A percentile compares a stretch with the other conserved stretches of the same genome.
Conservation (phyloP, 53 echinoderm and acorn worm genomes). For the Antedon mediterranea region DNA sequence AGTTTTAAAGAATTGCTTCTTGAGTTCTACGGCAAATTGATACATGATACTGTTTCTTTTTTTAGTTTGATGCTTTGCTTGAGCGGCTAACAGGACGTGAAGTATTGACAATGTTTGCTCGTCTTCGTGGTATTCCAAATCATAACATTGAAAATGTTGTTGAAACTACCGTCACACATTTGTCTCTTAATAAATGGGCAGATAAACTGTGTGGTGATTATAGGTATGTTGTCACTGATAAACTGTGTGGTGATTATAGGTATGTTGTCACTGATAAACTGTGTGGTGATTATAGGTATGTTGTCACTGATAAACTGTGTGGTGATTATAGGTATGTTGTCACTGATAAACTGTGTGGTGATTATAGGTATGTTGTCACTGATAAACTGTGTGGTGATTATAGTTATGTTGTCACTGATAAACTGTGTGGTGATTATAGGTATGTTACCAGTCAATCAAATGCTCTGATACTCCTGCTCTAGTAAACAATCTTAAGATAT, state of each 20-base stretch:
- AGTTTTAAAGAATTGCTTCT: too few relatives aligned
- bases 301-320: slow-evolving; percentile 92
- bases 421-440: slow-evolving; percentile 92
- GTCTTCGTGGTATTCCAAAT: slow-evolving; percentile 68
- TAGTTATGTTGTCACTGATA: too few relatives aligned
- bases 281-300: slow-evolving; percentile 90
- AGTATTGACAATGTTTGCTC: slow-evolving; percentile 62
- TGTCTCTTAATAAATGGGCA: slow-evolving; percentile 77
- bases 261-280: too few relatives aligned
- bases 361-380: too few relatives aligned
- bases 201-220: slow-evolving; percentile 93
- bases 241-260: slow-evolving; percentile 92
- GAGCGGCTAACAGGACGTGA: slow-evolving; percentile 85
- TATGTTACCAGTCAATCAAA: too few relatives aligned
- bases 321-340: too few relatives aligned
- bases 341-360: slow-evolving; percentile 93
- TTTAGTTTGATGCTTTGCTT: slow-evolving; percentile 85
- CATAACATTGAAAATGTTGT: slow-evolving; percentile 45
- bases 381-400: slow-evolving; percentile 93
- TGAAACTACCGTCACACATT: slow-evolving; percentile 52
- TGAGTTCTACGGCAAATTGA: too few relatives aligned
- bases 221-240: slow-evolving; percentile 74
- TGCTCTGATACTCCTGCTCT: too few relatives aligned
- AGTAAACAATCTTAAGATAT: too few relatives aligned
- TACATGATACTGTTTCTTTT: too few relatives aligned